phyloP scores from a whole-genome alignment of 2,113 vertebrate genomes.

The Bos javanicus region DNA sequence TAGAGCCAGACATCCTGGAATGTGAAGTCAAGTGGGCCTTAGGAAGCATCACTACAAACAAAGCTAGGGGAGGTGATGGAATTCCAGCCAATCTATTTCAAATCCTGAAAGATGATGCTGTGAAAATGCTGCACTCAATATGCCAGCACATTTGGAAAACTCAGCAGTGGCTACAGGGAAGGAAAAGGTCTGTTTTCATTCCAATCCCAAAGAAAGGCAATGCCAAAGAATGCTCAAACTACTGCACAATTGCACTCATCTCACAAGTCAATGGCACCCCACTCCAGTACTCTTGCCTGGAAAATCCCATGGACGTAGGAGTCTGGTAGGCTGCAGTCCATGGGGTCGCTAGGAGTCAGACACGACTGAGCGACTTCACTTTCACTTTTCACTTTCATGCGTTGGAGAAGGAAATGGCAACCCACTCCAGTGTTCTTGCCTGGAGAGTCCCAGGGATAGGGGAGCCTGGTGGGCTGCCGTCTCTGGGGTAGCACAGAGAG shows the following conservation, averaged over 20 bases:
- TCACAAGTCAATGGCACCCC: background rate
- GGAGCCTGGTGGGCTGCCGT: too few relatives aligned
- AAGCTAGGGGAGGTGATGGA: background rate
- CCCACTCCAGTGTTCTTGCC: too few relatives aligned
- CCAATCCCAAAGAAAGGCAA: background rate
- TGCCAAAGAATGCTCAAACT: background rate
- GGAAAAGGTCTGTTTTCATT: background rate
- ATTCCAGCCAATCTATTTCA: background rate
- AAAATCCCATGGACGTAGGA: too few relatives aligned
- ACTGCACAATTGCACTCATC: background rate
- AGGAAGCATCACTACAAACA: background rate
- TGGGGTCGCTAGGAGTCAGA: too few relatives aligned
- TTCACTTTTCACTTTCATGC: too few relatives aligned
- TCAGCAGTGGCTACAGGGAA: background rate
- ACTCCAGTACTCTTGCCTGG: too few relatives aligned
- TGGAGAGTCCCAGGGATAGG: too few relatives aligned
- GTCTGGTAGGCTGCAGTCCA: too few relatives aligned
- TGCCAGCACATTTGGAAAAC: background rate
- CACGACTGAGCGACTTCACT: too few relatives aligned
- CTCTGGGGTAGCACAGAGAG: too few relatives aligned
- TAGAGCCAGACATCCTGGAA: background rate
- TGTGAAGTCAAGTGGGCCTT: background rate
- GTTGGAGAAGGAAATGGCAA: too few relatives aligned
- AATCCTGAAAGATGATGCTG: background rate
- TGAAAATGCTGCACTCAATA: background rate